These are phyloP conservation scores for Dyspetes luteomarginatus DNA, from an alignment of 2,888 invertebrate species.

Conservation along the genomic window DNA sequence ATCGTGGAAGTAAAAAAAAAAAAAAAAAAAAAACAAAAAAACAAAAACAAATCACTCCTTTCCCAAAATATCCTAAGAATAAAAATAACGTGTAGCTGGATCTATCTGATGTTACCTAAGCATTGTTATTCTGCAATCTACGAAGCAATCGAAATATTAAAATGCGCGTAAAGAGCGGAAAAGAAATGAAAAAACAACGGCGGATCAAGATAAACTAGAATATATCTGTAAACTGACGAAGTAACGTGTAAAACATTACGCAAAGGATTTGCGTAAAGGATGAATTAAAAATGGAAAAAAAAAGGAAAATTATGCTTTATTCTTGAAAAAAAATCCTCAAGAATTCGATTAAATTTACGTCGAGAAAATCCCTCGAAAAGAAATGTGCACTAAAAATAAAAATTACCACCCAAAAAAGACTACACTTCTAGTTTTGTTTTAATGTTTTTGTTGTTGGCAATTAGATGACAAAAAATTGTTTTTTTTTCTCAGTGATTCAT, in stretches of 20 bases:
- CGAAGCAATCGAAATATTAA: constrained; percentile 42
- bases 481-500: too few species aligned
- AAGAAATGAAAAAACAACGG: not conserved
- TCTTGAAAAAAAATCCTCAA: too few species aligned
- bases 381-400: too few species aligned
- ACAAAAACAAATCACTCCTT: constrained; percentile 31
- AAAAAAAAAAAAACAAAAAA: not conserved
- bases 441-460: too few species aligned
- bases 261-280: constrained; percentile 40
- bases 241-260: constrained; percentile 45
- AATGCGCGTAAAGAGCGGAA: constrained; percentile 1
- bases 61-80: constrained; percentile 41
- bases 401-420: too few species aligned
- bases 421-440: too few species aligned
- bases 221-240: constrained; percentile 31
- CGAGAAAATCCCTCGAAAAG: too few species aligned
- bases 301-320: constrained; percentile 6
- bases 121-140: constrained; percentile 58
- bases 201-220: constrained; percentile 27
- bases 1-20: constrained; percentile 6
- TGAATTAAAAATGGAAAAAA: constrained; percentile 35
- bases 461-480: too few species aligned
- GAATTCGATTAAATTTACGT: not conserved
- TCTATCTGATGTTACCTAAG: constrained; percentile 58
- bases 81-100: constrained; percentile 53